Evolutionary conservation across 2,113 vertebrate genomes (phyloP).

Genomic region (Indri indri): DNA sequence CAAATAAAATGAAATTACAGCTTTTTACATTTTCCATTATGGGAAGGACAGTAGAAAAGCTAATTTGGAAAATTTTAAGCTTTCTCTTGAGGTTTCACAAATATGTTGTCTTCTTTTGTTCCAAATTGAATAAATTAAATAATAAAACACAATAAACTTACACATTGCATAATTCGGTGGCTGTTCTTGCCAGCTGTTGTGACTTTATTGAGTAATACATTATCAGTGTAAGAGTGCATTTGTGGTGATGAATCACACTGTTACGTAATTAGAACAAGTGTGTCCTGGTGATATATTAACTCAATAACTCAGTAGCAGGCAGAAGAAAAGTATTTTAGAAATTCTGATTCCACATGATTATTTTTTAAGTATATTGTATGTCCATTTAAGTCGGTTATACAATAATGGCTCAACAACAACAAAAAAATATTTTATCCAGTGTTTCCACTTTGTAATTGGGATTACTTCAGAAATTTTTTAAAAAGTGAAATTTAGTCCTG

Average conservation of each 20-base stretch:
- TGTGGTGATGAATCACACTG: slow-evolving; percentile 64
- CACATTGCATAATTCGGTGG: background rate
- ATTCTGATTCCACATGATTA: slow-evolving; percentile 9
- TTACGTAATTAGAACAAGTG: slow-evolving; percentile 62
- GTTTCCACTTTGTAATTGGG: background rate
- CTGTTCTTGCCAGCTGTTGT: slow-evolving; percentile 60
- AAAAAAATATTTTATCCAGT: background rate
- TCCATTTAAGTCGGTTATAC: background rate
- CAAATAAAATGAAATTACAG: background rate
- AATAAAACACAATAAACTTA: slow-evolving; percentile 57
- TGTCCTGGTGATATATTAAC: slow-evolving; percentile 70
- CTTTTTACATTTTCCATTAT: background rate
- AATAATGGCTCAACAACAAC: background rate
- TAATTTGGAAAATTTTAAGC: slow-evolving; percentile 50
- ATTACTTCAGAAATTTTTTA: background rate
- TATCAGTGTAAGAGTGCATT: slow-evolving; percentile 59
- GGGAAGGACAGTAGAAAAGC: background rate
- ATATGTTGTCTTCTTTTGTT: background rate
- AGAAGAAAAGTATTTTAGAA: slow-evolving; percentile 56
- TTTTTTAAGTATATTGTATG: background rate
- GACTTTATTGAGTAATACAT: slow-evolving; percentile 81
- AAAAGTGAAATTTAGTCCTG: background rate
- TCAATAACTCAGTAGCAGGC: slow-evolving; percentile 76
- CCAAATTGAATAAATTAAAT: slow-evolving; percentile 52
- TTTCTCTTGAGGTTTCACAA: slow-evolving; percentile 46